Conservation (phyloP, 2,888 invertebrate genomes). For the Rhodophaea formosa region DNA sequence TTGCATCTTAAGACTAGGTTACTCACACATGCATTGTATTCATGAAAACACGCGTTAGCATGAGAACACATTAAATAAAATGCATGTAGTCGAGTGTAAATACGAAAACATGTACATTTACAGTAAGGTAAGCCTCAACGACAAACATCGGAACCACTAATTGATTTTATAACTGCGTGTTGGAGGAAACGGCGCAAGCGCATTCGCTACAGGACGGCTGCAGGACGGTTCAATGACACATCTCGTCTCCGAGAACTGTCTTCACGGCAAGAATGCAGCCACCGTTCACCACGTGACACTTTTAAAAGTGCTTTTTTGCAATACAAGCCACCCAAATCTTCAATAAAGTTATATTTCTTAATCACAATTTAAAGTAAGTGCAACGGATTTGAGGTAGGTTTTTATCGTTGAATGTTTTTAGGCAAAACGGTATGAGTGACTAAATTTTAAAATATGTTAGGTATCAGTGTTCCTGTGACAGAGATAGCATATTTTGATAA, state of each 20-base stretch:
- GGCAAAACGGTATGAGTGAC: background rate
- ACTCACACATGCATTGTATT: no score
- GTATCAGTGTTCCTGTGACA: background rate
- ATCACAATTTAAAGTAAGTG: background rate
- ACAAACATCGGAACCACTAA: conserved; percentile 47
- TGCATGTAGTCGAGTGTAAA: no score
- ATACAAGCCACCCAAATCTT: background rate
- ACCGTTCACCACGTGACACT: conserved; percentile 44
- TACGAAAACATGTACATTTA: background rate
- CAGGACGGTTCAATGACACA: conserved; percentile 70
- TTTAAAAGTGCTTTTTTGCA: conserved; percentile 11
- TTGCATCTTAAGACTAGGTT: no score
- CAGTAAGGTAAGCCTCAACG: background rate
- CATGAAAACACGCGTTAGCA: no score
- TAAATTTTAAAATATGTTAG: background rate
- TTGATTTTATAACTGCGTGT: conserved; percentile 63
- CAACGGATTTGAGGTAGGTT: background rate
- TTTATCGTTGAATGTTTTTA: background rate
- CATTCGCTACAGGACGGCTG: conserved; percentile 61
- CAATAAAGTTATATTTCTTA: background rate
- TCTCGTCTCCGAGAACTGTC: conserved; percentile 48
- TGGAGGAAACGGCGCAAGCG: conserved; percentile 62
- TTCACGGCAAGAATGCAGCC: conserved; percentile 59
- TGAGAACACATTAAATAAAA: no score
- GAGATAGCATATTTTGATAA: conserved; percentile 2